Percentiles rank a stretch among this genome's conserved stretches.
These are phyloP conservation scores for Lordiphosa andalusiaca DNA, from an alignment of 2,888 invertebrate species.

Conservation along the genomic window DNA sequence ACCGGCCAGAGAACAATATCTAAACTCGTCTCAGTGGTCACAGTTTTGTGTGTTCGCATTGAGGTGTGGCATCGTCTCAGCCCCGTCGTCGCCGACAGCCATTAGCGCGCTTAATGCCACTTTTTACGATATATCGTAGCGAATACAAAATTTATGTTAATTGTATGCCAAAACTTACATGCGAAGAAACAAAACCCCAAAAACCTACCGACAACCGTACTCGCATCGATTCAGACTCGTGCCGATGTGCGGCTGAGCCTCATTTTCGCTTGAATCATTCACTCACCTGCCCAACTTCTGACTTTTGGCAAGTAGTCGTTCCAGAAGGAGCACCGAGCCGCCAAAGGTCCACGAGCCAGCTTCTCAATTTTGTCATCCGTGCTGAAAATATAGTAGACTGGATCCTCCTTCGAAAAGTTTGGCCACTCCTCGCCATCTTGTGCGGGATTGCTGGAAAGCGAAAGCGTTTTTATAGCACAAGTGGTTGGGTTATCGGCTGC, in stretches of 20 bases:
- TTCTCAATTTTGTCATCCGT: constrained; percentile 86
- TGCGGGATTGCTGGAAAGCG: constrained; percentile 73
- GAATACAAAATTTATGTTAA: constrained; percentile 52
- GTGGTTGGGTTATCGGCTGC: neutral
- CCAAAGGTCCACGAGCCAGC: constrained; percentile 87
- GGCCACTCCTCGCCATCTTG: constrained; percentile 87
- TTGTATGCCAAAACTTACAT: constrained; percentile 42
- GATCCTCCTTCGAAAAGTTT: constrained; percentile 90
- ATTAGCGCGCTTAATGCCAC: constrained; percentile 38
- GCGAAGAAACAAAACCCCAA: constrained; percentile 22
- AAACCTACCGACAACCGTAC: constrained; percentile 31
- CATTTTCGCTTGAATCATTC: constrained; percentile 1
- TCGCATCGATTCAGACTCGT: constrained; percentile 22
- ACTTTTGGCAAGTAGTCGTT: constrained; percentile 96
- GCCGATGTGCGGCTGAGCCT: neutral
- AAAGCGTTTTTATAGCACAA: constrained; percentile 6
- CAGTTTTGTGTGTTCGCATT: neutral
- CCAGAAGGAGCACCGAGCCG: constrained; percentile 97
- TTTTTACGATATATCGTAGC: constrained; percentile 41
- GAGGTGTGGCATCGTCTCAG: constrained; percentile 44
- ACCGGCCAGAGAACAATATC: constrained; percentile 6
- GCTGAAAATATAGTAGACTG: constrained; percentile 94
- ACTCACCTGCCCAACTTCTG: constrained; percentile 85
- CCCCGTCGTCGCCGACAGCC: constrained; percentile 31
- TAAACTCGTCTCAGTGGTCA: constrained; percentile 5